Conservation (phyloP, 2,888 invertebrate genomes). For the Epiperipatus broadwayi region DNA sequence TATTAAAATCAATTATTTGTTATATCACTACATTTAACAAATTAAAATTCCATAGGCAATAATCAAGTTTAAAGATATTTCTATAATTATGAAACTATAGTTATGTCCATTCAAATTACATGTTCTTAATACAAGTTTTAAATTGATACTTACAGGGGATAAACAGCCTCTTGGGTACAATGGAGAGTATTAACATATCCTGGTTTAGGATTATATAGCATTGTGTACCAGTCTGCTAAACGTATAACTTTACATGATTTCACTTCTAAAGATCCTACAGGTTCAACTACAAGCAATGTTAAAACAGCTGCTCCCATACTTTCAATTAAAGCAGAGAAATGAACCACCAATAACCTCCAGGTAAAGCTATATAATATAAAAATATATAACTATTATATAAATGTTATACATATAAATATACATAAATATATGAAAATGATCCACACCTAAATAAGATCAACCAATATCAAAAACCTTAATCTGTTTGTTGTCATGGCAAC, state of each 20-base stretch:
- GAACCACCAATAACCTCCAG: slow-evolving; percentile 51
- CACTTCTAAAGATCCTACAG: slow-evolving; percentile 52
- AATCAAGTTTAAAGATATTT: too few species aligned
- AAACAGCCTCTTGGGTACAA: slow-evolving; percentile 94
- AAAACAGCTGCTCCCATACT: slow-evolving; percentile 50
- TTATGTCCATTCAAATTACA: too few species aligned
- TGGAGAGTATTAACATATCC: slow-evolving; percentile 69
- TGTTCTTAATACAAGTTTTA: too few species aligned
- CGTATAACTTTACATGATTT: slow-evolving; percentile 56
- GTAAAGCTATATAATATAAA: slow-evolving; percentile 38
- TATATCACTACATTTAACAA: too few species aligned
- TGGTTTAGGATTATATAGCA: slow-evolving; percentile 79
- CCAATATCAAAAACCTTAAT: background rate
- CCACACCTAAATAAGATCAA: background rate
- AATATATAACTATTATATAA: background rate
- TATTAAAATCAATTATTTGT: too few species aligned
- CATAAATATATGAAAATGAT: background rate
- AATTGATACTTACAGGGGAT: slow-evolving; percentile 76
- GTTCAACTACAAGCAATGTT: slow-evolving; percentile 60
- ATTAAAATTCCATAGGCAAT: too few species aligned
- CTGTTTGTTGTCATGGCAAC: background rate
- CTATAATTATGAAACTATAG: too few species aligned
- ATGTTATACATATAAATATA: background rate
- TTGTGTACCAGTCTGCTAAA: slow-evolving; percentile 88
- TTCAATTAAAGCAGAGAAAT: slow-evolving; percentile 64